A percentile compares a stretch with the other conserved stretches of the same genome.
Conservation (phyloP, 2,113 vertebrate species). For the Hippocampus mohnikei region DNA sequence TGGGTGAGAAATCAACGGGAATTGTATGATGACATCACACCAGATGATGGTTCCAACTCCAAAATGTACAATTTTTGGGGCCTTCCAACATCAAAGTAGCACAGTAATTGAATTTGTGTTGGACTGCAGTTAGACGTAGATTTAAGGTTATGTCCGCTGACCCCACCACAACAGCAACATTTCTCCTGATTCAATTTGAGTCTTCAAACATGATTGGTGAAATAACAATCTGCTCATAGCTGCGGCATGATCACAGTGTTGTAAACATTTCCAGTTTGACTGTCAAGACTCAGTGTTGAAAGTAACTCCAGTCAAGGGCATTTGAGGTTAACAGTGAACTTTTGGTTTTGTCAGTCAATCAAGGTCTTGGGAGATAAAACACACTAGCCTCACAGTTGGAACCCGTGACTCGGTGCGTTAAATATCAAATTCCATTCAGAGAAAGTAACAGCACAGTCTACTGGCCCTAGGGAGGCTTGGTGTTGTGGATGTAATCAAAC, state of each 20-base stretch:
- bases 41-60: background rate
- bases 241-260: constrained; percentile 19
- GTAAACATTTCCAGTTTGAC: background rate
- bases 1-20: too few relatives aligned
- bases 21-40: too few relatives aligned
- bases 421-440: constrained; percentile 22
- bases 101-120: background rate
- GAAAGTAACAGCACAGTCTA: constrained; percentile 11
- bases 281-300: constrained; percentile 26
- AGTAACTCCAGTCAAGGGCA: constrained; percentile 18
- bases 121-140: background rate
- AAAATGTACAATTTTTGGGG: background rate
- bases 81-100: background rate
- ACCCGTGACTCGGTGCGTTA: background rate
- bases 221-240: constrained; percentile 5
- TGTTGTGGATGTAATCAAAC: constrained; percentile 24
- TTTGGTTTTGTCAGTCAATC: constrained; percentile 28
- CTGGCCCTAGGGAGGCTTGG: constrained; percentile 9
- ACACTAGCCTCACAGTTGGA: constrained; percentile 7
- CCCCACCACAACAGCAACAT: background rate
- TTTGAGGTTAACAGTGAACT: constrained; percentile 17
- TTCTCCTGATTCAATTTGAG: background rate
- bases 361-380: constrained; percentile 14
- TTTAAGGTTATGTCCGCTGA: background rate
- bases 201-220: constrained; percentile 2